These are phyloP conservation scores for Falco rusticolus DNA, from an alignment of 2,797 vertebrate species.

Conservation along the genomic window DNA sequence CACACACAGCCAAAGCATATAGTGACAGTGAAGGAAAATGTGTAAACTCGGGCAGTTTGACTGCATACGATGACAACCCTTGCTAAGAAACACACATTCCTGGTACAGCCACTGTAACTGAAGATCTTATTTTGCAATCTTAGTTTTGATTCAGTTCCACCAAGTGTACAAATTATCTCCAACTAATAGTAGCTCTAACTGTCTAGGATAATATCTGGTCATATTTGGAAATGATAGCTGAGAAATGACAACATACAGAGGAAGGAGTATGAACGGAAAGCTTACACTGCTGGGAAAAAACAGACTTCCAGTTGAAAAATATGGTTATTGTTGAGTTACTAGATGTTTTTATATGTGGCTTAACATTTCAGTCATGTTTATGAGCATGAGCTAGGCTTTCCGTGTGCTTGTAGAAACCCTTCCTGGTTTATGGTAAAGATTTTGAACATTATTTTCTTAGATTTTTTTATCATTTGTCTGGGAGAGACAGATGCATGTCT, in stretches of 20 bases:
- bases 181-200: background rate
- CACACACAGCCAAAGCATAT: background rate
- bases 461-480: background rate
- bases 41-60: background rate
- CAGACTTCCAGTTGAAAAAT: background rate
- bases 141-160: background rate
- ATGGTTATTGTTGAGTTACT: background rate
- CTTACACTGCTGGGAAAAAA: background rate
- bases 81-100: background rate
- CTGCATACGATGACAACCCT: background rate
- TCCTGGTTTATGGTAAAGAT: background rate
- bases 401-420: background rate
- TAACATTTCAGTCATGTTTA: slow-evolving; percentile 24
- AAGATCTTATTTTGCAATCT: background rate
- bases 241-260: background rate
- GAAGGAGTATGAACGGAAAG: background rate
- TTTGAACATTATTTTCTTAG: background rate
- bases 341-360: background rate
- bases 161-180: background rate
- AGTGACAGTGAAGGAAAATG: background rate
- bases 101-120: background rate
- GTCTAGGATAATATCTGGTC: background rate
- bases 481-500: background rate
- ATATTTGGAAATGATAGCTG: background rate
- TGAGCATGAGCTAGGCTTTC: background rate